phyloP scores from a whole-genome alignment of 2,113 vertebrate genomes.

The Promerops cafer region DNA sequence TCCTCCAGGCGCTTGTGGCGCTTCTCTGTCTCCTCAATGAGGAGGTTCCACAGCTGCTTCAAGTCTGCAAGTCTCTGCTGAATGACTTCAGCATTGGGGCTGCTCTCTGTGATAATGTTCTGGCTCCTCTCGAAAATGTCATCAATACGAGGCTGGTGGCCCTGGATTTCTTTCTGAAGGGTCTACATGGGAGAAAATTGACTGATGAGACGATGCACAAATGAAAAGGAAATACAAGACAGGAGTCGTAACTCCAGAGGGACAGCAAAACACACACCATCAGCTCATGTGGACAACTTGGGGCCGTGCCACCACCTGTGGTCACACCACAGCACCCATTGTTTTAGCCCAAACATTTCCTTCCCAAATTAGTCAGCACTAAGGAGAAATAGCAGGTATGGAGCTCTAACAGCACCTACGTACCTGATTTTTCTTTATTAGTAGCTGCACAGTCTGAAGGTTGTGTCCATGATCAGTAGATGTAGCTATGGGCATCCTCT shows the following conservation, averaged over 20 bases:
- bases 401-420: not conserved
- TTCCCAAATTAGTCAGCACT: not conserved
- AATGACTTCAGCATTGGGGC: constrained; percentile 78
- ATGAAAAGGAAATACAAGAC: not conserved
- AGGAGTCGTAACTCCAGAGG: not conserved
- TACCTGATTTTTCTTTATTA: constrained; percentile 99
- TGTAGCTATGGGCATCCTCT: constrained; percentile 90
- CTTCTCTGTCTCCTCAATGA: constrained; percentile 84
- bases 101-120: constrained; percentile 79
- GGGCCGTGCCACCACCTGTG: not conserved
- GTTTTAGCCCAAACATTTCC: not conserved
- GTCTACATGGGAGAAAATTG: constrained; percentile 70
- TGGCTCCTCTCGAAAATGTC: constrained; percentile 91
- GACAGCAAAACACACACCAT: not conserved
- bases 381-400: not conserved
- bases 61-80: constrained; percentile 81
- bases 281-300: not conserved
- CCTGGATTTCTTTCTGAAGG: constrained; percentile 95
- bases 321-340: not conserved
- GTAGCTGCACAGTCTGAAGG: constrained; percentile 93
- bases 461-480: constrained; percentile 95
- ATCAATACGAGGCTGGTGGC: constrained; percentile 90
- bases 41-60: constrained; percentile 82
- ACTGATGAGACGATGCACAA: not conserved
- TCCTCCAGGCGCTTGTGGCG: constrained; percentile 87